These are phyloP conservation scores for Hipparchia sbordonii DNA, from an alignment of 2,888 invertebrate species.

Conservation along the genomic window DNA sequence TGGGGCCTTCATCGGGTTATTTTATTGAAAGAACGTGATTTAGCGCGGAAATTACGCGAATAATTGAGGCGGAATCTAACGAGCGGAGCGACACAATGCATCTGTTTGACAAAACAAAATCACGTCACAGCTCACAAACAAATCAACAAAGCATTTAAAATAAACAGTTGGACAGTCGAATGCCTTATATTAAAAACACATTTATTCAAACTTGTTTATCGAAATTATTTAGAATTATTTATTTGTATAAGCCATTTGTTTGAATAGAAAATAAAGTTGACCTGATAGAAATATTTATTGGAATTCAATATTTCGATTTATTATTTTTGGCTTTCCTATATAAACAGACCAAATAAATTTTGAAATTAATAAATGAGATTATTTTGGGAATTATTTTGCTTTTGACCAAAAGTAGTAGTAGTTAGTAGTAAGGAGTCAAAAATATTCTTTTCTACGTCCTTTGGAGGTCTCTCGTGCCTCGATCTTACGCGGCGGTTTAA, in stretches of 20 bases:
- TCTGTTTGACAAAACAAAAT: neutral
- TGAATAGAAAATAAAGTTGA: neutral
- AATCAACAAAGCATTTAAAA: neutral
- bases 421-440: neutral
- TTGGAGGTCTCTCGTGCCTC: no score
- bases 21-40: conserved; percentile 3
- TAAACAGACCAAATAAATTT: neutral
- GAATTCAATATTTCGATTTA: neutral
- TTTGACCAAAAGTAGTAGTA: neutral
- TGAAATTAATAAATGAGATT: neutral
- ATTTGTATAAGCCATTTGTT: neutral
- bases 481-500: no score
- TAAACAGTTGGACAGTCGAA: neutral
- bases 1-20: neutral
- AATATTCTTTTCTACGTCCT: neutral
- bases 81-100: conserved; percentile 2
- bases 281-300: neutral
- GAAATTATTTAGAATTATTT: neutral
- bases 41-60: neutral
- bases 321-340: neutral
- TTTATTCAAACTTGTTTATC: neutral
- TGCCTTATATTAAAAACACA: neutral
- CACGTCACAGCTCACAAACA: neutral
- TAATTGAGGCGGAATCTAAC: conserved; percentile 3
- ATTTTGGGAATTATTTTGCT: neutral